Evolutionary conservation across 2,113 vertebrate species (phyloP), one percentile per base, ranked within the genome.

Genomic region (Mungos mungo): DNA sequence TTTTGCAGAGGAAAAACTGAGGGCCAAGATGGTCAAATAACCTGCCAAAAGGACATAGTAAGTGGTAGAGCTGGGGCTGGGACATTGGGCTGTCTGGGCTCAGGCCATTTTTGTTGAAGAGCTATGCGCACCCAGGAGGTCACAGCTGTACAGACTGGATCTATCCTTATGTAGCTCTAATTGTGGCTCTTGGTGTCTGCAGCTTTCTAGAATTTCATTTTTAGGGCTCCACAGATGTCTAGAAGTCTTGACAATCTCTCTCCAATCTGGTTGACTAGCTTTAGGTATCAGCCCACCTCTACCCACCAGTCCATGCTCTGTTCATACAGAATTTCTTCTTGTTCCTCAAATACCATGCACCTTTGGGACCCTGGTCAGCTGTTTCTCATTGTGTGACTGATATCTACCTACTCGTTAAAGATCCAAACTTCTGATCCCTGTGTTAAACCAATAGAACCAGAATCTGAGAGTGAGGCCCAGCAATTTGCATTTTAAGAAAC

Each of bases 1-100:
- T 60, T 86, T 96, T 47, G 4, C 66, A 89, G 83, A 88, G 72
- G 82, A 95, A 92, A n/a, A 86, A 66, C 52, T 63, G 84, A 86
- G 10, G 21, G 18, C 16, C 14, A 33, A 10, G 13, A 8, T n/a
- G 72, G 3, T 69, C n/a, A 65, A 85, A 11, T 92, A 21, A 68
- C 47, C 93, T 54, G n/a, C 38, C 38, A 87, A 91, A 47, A 82
- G 19, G n/a, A 31, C 15, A 45, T 7, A 71, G 76, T 25, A 63
- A 85, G 60, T 88, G n/a, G 66, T 19, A 76, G 68, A 74, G 9
- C 60, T 88, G 50, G 31, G 10, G 5, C 65, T 16, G 35, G 83
- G 69, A 45, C 41, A 10, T 12, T n/a, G 33, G 66, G 23, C 31
- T 69, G 7, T 50, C 35, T 74, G 66, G 19, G 29, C 35, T 89